Evolutionary conservation across 53 echinoderm and acorn worm genomes (phyloP), one percentile per base, ranked within the genome.

Genomic region (Temnopleurus reevesii): DNA sequence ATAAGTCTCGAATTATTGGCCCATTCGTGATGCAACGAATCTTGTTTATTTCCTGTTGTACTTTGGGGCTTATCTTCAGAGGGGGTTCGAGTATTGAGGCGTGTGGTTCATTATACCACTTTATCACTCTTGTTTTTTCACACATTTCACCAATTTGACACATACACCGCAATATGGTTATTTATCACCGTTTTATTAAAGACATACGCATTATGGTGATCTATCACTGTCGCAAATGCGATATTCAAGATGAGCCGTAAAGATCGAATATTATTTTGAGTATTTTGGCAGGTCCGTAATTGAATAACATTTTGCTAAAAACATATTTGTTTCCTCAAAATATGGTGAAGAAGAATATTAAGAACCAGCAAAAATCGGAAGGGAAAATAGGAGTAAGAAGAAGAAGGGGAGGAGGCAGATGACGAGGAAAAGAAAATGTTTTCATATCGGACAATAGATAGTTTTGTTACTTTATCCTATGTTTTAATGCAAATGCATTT

Each of bases 41-140:
- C 83, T 56, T 55, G 19, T 56, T 53, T 53, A 55, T 83, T 56
- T 83, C 83, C 83, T 53, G 83, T 53, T 83, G 53, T 49, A 80
- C 80, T 80, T 77, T 77, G 71, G 36, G 44, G 46, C 33, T 17
- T 13, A 31, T 63, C 63, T 63, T 33, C 58, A 60, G 1, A n/a
- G 71, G 41, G 41, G 41, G 19, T 19, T 38, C 28, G 41, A 19
- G 71, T 38, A 34, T 34, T 71, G 49, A 6, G 12, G 76, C 76
- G 76, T 49, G 79, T 79, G 5, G 3, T 49, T 79, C 47, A 49
- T 79, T 79, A 79, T 46, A 49, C 79, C 79, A 79, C 79, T 79
- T 79, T 26, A 21, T 76, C 9, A 10, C 79, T 6, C 49, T 29
- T 28, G 27, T 46, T 17, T 79, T 79, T 47, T 79, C 29, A 12